Evolutionary conservation across 2,797 vertebrate genomes (phyloP), one percentile per base, ranked within the genome.

Genomic region (Paratrypauchen microcephalus): DNA sequence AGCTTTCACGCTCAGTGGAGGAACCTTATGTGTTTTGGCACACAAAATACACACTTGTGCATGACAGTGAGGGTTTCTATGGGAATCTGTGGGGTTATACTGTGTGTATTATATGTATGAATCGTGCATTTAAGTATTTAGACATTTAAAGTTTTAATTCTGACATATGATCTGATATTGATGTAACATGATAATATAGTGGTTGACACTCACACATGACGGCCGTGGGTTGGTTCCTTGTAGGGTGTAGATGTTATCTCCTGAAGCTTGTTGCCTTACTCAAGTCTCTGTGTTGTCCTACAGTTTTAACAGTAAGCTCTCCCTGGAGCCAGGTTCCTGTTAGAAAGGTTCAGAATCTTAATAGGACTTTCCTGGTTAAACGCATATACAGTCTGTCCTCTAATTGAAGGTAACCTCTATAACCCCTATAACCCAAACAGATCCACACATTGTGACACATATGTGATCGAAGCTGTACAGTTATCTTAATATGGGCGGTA

Each of bases 1-100:
- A 57, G 64, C 67, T 82, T 84, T 79, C 72, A 72, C 72, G 52
- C 68, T 71, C 57, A 68, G 64, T 55, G 66, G 71, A 63, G 30
- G 58, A 45, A 58, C 26, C 66, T 23, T 60, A 66, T 65, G 18
- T 15, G 50, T 82, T 83, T 81, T 67, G 66, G 28, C 60, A 9
- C 50, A 2, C 8, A 55, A 21, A 21, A 13, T 36, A 4, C 59
- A 39, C 59, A 61, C 18, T 23, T 41, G 32, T 63, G 61, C 30
- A n/a, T n/a, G 30, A 59, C 28, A 57, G 24, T 59, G 7, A 2
- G 15, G 30, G 32, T 16, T 13, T 56, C 55, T 56, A 5, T 26
- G 56, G 52, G 52, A 55, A 12, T 23, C 52, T 23, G 52, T 23
- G 21, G 26, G 56, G 26, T 28, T 18, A 45, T 45, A 45, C 3